Evolutionary conservation across 2,797 vertebrate species (phyloP), one percentile per base, ranked within the genome.

Genomic region (Atherinosoma microstoma): DNA sequence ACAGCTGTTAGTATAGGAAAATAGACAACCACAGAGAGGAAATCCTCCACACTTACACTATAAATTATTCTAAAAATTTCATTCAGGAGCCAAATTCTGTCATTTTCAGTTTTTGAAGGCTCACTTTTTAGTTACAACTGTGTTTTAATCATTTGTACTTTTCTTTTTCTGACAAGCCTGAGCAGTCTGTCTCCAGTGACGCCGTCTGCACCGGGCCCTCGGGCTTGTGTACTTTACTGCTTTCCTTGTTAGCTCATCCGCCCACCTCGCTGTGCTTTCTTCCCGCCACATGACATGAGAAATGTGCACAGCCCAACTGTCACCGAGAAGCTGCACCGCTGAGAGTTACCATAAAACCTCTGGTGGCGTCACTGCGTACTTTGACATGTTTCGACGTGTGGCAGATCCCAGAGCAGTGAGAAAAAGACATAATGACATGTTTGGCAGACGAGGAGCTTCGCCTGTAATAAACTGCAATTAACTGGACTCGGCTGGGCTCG

Each of bases 341-440:
- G 9, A 70, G 40, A 66, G 69, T 24, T 36, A 36, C 84, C 73
- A 58, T 53, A 32, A 78, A 67, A 67, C 27, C 76, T 65, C n/a
- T 2, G 32, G 67, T 75, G 77, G 82, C 74, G 53, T 78, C 73
- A 56, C 67, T 0, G 59, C 53, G 34, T 76, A 58, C 67, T 72
- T 30, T 7, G 69, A 79, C 90, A 58, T 86, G 92, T 88, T 67
- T 8, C 12, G 47, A 73, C 91, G 4, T 74, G 91, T 1, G 29
- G 58, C 2, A 10, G 61, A 62, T 58, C 51, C 27, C 11, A 15
- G 18, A 60, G 70, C 80, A 24, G 63, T 59, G 36, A 68, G 35
- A 64, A 47, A 67, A 36, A 72, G 51, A 60, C 66, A 81, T 87
- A 87, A 89, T 84, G 35, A 84, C 79, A 84, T 12, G 84, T 85